phyloP scores from a whole-genome alignment of 2,888 invertebrate genomes.

The Diogma glabrata region DNA sequence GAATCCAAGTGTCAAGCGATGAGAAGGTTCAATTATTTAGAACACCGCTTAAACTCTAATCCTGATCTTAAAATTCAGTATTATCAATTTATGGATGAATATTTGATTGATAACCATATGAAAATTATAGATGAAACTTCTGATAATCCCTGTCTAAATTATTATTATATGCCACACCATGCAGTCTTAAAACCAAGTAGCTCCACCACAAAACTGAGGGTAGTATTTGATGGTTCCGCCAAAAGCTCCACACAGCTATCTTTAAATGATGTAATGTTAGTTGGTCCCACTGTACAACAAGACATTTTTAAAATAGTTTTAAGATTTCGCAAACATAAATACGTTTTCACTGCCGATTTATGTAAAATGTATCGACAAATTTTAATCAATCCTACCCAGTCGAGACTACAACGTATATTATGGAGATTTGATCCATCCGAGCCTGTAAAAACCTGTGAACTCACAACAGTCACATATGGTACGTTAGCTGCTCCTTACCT shows the following conservation, averaged over 20 bases:
- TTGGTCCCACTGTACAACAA: too few relatives aligned
- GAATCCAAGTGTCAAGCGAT: not conserved
- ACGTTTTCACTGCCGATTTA: not conserved
- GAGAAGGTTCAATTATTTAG: not conserved
- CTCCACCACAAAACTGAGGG: too few relatives aligned
- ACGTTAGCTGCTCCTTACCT: not conserved
- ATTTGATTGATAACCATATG: not conserved
- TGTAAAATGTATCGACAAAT: not conserved
- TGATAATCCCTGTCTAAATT: not conserved
- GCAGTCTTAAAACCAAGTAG: not conserved
- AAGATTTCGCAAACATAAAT: too few relatives aligned
- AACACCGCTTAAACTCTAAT: not conserved
- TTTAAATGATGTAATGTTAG: too few relatives aligned
- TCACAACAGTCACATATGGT: too few relatives aligned
- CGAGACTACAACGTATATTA: not conserved
- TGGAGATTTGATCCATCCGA: not conserved
- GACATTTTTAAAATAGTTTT: too few relatives aligned
- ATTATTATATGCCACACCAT: not conserved
- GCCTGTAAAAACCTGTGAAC: too few relatives aligned
- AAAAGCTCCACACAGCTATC: too few relatives aligned
- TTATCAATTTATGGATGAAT: not conserved
- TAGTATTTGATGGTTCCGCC: too few relatives aligned
- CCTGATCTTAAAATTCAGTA: not conserved
- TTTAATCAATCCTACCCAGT: not conserved
- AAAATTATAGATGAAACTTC: not conserved